phyloP scores from a whole-genome alignment of 2,113 vertebrate genomes.

The Orycteropus afer region DNA sequence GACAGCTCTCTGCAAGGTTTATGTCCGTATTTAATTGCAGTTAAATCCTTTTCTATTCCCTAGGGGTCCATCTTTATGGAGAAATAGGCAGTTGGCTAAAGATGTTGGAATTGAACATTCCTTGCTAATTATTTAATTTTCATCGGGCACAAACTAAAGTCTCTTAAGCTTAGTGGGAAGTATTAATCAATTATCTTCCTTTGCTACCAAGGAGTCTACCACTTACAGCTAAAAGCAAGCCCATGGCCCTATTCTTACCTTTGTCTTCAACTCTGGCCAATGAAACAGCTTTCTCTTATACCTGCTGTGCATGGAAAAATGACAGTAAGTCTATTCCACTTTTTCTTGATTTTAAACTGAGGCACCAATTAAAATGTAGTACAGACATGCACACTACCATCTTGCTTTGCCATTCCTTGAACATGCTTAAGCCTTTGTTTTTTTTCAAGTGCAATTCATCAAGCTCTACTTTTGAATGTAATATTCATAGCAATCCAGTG shows the following conservation, averaged over 20 bases:
- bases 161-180: constrained; percentile 82
- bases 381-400: not conserved
- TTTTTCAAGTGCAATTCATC: not conserved
- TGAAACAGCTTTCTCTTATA: constrained; percentile 63
- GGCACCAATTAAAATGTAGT: not conserved
- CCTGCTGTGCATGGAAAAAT: constrained; percentile 26
- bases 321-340: not conserved
- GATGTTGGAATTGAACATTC: constrained; percentile 84
- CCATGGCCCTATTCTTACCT: constrained; percentile 62
- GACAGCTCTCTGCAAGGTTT: constrained; percentile 74
- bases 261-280: constrained; percentile 43
- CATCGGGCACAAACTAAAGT: constrained; percentile 80
- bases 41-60: constrained; percentile 74
- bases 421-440: not conserved
- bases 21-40: constrained; percentile 81
- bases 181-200: constrained; percentile 83
- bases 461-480: not conserved
- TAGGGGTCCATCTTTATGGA: constrained; percentile 81
- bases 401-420: not conserved
- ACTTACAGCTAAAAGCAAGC: constrained; percentile 81
- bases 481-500: not conserved
- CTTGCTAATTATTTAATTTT: constrained; percentile 88
- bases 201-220: constrained; percentile 59
- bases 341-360: not conserved
- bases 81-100: constrained; percentile 81